Evolutionary conservation across 2,113 vertebrate genomes (phyloP), one percentile per base, ranked within the genome.

Genomic region (Semicossyphus pulcher): DNA sequence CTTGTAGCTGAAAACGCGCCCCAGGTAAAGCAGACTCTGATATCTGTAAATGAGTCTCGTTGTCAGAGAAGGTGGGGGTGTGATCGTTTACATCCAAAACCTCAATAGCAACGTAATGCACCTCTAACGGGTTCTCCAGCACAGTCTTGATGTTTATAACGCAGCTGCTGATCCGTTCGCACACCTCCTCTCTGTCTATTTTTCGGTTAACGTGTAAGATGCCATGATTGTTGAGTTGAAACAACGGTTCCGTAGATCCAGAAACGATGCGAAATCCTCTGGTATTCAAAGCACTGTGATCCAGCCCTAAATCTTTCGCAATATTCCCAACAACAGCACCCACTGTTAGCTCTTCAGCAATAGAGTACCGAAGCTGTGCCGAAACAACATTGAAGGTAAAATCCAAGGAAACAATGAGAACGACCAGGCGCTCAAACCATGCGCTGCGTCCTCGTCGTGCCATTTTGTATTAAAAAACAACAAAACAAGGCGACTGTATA

Each of bases 71-170:
- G 1, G 0, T 23, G 0, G 93, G 95, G 0, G 88, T 56, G 0
- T 95, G 93, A 67, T 96, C 95, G 51, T 96, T 96, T 7, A 95
- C 78, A 32, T 96, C 95, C 23, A 86, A 83, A 70, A 96, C 68
- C 65, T 95, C 93, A 47, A 96, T 84, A 4, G 91, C 76, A n/a
- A 95, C 93, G 7, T 95, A 94, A 66, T 95, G 94, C 0, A 96
- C 89, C 76, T 95, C 94, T 59, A 96, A 83, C 10, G 95, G 95
- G 41, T 93, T 84, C 5, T 93, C 89, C 4, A 95, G 29, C 1
- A 94, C 86, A 2, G 87, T 85, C n/a, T 93, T 88, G 51, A 90
- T 34, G 18, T 90, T 93, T 0, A 95, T 84, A 36, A 89, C 65
- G 34, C 94, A 93, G 1, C 76, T 57, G 5, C 53, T 70, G 59